A percentile compares a stretch with the other conserved stretches of the same genome.
Conservation (phyloP, 2,113 vertebrate genomes). For the Lampris megalopsis region DNA sequence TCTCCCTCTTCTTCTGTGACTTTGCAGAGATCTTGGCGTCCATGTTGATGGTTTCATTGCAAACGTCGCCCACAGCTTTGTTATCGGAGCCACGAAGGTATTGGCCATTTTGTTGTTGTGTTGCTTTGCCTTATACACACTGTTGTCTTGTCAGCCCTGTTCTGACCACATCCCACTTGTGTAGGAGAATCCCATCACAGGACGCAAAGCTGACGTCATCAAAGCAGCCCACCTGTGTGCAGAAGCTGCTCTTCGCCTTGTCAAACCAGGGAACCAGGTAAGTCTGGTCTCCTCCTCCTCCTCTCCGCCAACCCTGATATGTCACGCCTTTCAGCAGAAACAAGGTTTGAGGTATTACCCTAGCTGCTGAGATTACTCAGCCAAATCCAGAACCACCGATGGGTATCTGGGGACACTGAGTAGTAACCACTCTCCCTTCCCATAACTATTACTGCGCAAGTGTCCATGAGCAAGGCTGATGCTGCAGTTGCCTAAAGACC, state of each 20-base stretch:
- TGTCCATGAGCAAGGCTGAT: too few species aligned
- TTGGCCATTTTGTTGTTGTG: neutral
- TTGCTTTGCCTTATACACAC: too few species aligned
- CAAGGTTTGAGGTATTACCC: too few species aligned
- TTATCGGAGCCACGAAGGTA: constrained; percentile 90
- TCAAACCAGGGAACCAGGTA: constrained; percentile 97
- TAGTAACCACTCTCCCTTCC: too few species aligned
- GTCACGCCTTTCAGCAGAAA: too few species aligned
- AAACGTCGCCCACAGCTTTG: constrained; percentile 93
- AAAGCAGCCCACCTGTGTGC: constrained; percentile 95
- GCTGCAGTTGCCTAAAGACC: too few species aligned
- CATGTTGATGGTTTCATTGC: constrained; percentile 95
- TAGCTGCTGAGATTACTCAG: too few species aligned
- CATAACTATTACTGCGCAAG: too few species aligned
- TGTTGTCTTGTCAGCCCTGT: neutral
- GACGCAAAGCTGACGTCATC: constrained; percentile 94
- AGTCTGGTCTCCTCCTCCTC: constrained; percentile 3
- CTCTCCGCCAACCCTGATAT: neutral
- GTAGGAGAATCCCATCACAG: constrained; percentile 90
- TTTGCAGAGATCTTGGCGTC: constrained; percentile 90
- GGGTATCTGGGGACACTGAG: too few species aligned
- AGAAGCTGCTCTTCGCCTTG: constrained; percentile 95
- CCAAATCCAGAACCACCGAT: too few species aligned
- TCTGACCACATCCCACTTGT: constrained; percentile 4
- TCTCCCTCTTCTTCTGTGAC: constrained; percentile 7